These are phyloP conservation scores for Arenaria interpres DNA, from an alignment of 2,113 vertebrate species.

Conservation along the genomic window DNA sequence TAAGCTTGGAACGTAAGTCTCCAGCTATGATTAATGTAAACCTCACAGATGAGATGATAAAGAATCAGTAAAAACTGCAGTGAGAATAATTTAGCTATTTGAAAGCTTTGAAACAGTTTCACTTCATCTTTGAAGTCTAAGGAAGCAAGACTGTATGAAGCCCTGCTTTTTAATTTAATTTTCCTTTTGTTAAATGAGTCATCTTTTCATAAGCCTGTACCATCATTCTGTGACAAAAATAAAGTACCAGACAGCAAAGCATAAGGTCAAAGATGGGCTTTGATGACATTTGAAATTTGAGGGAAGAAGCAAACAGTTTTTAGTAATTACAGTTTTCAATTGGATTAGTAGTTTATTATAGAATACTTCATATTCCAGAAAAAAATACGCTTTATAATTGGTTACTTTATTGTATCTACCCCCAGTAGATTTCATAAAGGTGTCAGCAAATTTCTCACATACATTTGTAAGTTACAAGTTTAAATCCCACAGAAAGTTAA, in stretches of 20 bases:
- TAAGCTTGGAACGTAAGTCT: background rate
- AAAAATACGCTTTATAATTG: background rate
- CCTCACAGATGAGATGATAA: slow-evolving; percentile 10
- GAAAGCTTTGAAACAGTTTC: slow-evolving; percentile 40
- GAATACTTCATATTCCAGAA: background rate
- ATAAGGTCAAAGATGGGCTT: slow-evolving; percentile 4
- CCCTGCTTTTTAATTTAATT: slow-evolving; percentile 27
- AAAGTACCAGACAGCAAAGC: background rate
- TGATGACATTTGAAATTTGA: background rate
- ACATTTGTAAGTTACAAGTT: background rate
- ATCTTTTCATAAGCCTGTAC: slow-evolving; percentile 1
- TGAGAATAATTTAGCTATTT: slow-evolving; percentile 33
- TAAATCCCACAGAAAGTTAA: background rate
- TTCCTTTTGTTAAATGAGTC: slow-evolving; percentile 51
- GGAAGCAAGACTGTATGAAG: slow-evolving; percentile 6
- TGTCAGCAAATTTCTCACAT: background rate
- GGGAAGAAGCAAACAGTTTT: background rate
- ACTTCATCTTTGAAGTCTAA: slow-evolving; percentile 32
- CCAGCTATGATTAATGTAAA: background rate
- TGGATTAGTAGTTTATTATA: background rate
- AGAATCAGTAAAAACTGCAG: slow-evolving; percentile 1
- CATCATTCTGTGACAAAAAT: slow-evolving; percentile 1
- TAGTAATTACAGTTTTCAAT: background rate
- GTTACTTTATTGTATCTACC: background rate
- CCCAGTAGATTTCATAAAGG: background rate